Evolutionary conservation across 2,113 vertebrate species (phyloP).

Genomic region (Bubo blakistoni): DNA sequence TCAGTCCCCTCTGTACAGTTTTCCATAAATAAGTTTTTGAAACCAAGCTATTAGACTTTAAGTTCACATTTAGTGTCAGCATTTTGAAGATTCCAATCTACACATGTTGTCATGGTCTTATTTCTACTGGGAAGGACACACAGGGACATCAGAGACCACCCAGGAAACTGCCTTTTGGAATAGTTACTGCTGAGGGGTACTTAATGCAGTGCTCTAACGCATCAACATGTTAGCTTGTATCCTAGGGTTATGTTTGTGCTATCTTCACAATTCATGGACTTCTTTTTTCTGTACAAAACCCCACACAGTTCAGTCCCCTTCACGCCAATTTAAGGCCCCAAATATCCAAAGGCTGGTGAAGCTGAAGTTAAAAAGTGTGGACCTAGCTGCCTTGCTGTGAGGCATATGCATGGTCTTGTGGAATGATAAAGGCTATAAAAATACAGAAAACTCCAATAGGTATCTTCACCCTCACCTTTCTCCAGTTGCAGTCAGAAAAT

Average conservation of each 20-base stretch:
- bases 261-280: background rate
- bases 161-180: background rate
- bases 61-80: background rate
- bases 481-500: background rate
- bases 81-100: background rate
- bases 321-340: background rate
- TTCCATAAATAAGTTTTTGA: background rate
- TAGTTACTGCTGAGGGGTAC: background rate
- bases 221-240: background rate
- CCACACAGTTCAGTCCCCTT: background rate
- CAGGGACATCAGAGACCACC: background rate
- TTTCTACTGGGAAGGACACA: background rate
- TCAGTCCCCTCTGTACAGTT: background rate
- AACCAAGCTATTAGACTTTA: background rate
- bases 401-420: background rate
- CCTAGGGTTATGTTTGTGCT: background rate
- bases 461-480: background rate
- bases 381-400: background rate
- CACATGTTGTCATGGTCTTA: background rate
- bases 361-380: background rate
- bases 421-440: background rate
- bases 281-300: background rate
- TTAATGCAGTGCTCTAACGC: background rate
- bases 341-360: background rate
- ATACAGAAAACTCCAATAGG: background rate